These are phyloP conservation scores for Ctenopoma kingsleyae DNA, from an alignment of 2,797 vertebrate genomes.

Conservation along the genomic window DNA sequence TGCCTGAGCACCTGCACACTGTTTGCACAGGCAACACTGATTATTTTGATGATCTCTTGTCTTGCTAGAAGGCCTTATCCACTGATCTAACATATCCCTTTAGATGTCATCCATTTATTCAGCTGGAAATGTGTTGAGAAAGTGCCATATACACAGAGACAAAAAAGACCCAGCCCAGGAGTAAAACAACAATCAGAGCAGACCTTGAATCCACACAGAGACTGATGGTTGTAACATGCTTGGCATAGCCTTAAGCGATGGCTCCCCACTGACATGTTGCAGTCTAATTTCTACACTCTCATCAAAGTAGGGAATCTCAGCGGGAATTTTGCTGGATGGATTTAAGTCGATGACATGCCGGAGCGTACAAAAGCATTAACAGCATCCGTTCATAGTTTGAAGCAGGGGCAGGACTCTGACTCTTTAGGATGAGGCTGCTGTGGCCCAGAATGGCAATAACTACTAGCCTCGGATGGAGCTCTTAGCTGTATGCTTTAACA, in stretches of 20 bases:
- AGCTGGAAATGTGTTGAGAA: slow-evolving; percentile 69
- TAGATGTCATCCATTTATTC: slow-evolving; percentile 77
- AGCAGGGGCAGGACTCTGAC: slow-evolving; percentile 10
- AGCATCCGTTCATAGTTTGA: background rate
- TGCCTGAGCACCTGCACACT: slow-evolving; percentile 79
- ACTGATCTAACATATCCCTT: slow-evolving; percentile 55
- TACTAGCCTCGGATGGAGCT: background rate
- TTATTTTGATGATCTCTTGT: slow-evolving; percentile 81
- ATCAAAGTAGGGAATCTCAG: slow-evolving; percentile 32
- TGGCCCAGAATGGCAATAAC: slow-evolving; percentile 1
- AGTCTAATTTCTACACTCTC: slow-evolving; percentile 44
- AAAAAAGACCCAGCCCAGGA: slow-evolving; percentile 47
- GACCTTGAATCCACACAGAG: slow-evolving; percentile 40
- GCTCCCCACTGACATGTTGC: slow-evolving; percentile 38
- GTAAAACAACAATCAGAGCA: slow-evolving; percentile 62
- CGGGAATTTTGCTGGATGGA: slow-evolving; percentile 17
- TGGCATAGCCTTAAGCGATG: slow-evolving; percentile 44
- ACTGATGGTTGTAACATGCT: slow-evolving; percentile 39
- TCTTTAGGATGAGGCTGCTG: background rate
- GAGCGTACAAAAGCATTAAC: slow-evolving; percentile 4
- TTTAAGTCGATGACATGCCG: slow-evolving; percentile 16
- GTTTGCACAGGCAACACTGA: slow-evolving; percentile 82
- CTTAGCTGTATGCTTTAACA: too few relatives aligned
- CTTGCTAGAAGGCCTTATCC: slow-evolving; percentile 61
- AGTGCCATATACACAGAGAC: slow-evolving; percentile 26